Percentiles rank a stretch among this genome's conserved stretches.
Conservation (phyloP, 2,113 vertebrate genomes). For the Ceyx melanurus region DNA sequence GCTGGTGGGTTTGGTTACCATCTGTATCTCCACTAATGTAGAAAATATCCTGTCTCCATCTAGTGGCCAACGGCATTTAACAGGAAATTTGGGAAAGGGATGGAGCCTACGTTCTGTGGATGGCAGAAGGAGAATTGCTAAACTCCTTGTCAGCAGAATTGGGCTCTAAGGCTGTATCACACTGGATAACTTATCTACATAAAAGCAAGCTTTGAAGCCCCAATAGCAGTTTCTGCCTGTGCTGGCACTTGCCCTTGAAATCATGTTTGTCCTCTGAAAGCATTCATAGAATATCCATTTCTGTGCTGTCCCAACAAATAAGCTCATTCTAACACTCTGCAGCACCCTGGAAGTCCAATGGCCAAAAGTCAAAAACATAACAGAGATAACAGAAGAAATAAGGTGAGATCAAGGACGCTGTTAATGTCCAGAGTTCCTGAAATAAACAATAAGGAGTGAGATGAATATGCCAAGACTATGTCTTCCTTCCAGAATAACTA, state of each 20-base stretch:
- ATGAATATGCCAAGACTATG: neutral
- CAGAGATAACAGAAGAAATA: neutral
- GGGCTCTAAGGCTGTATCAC: neutral
- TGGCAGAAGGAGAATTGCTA: neutral
- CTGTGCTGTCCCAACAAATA: neutral
- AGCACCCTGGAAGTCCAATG: neutral
- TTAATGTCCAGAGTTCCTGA: neutral
- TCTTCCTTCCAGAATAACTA: neutral
- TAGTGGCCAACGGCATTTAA: slow-evolving; percentile 45
- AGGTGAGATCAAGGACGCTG: neutral
- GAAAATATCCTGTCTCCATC: slow-evolving; percentile 68
- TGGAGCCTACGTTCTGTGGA: neutral
- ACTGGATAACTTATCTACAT: neutral
- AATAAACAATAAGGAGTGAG: neutral
- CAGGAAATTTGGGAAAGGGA: neutral
- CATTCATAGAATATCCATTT: neutral
- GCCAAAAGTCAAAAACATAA: neutral
- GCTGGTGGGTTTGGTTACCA: slow-evolving; percentile 68
- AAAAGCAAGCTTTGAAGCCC: neutral
- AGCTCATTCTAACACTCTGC: neutral
- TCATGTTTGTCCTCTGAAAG: neutral
- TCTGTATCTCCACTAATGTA: slow-evolving; percentile 47
- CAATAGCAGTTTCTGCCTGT: rapidly evolving
- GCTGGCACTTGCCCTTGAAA: neutral
- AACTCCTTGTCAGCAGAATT: neutral